A percentile compares a stretch with the other conserved stretches of the same genome.
Conservation (phyloP, 2,113 vertebrate species). For the Coryphaenoides rupestris region DNA sequence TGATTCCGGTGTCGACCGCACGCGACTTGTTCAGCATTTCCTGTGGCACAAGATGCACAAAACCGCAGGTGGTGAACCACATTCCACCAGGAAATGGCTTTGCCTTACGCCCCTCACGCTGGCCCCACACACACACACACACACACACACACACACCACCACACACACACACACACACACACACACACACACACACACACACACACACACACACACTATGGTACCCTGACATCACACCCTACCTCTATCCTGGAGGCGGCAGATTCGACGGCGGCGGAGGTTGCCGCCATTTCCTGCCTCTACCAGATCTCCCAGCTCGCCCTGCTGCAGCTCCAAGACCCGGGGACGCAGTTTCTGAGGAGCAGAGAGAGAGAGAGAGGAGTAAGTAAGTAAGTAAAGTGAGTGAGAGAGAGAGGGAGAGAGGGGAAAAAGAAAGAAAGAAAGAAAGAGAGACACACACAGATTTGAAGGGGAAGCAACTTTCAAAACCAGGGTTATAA, state of each 20-base stretch:
- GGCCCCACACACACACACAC: slow-evolving; percentile 15
- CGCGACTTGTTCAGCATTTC: slow-evolving; percentile 96
- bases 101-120: slow-evolving; percentile 1
- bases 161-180: slow-evolving; percentile 14
- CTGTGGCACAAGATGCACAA: slow-evolving; percentile 67
- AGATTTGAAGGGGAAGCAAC: not conserved
- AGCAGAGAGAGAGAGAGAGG: not conserved
- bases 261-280: slow-evolving; percentile 80
- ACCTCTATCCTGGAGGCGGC: slow-evolving; percentile 89
- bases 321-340: slow-evolving; percentile 88
- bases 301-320: slow-evolving; percentile 92
- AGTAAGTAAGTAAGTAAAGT: no score
- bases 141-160: slow-evolving; percentile 6
- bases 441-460: not conserved
- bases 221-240: no score
- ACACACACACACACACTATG: slow-evolving; percentile 7
- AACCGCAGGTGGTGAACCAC: slow-evolving; percentile 11
- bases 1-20: slow-evolving; percentile 88
- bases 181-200: not conserved
- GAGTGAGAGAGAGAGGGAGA: not conserved
- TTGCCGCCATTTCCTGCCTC: slow-evolving; percentile 95
- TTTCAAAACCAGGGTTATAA: no score
- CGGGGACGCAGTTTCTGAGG: slow-evolving; percentile 84
- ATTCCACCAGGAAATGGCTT: not conserved
- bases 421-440: no score